Base-by-base conservation (phyloP, 2,113 vertebrate species). In the Grus americana region DNA sequence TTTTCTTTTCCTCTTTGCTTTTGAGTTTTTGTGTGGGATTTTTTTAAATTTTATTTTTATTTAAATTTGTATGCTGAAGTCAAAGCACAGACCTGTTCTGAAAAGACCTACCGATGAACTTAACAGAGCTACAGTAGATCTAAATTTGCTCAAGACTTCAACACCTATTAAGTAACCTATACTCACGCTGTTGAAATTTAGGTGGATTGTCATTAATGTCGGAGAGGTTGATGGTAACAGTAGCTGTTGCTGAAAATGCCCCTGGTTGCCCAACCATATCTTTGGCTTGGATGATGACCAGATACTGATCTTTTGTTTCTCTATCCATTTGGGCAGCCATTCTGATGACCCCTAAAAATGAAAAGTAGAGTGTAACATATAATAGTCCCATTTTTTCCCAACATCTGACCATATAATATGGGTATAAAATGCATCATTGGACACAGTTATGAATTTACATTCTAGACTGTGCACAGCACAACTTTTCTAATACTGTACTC, bases 181-280 rank as follows among this genome's bases (percentile, higher is more conserved):
- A 98, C 99, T 99, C 97, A 99, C 99, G 98, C 75, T 99, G 98
- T 93, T 98, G 98, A 98, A 99, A 99, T 82, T 98, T 98, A 36
- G 99, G 99, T 42, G 98, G 99, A 30, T 99, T 99, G 97, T 99
- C 99, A 93, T 99, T 99, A 92, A 99, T 90, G 54, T 99, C 99
- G 1, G 98, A 99, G 73, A 99, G 98, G 76, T 96, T 99, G 95
- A 99, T 98, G 59, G 98, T 99, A 75, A 99, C 98, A 4, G 99
- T 99, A 40, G 99, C 98, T 94, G 99, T 99, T 83, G 98, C 97
- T 50, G 99, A 99, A 89, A 98, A 94, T 23, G 98, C 98, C 44
- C 99, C 99, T 11, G 97, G 96, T 68, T 98, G 98, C 14, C 99
- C 99, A 71, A 99, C 97, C 99, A 99, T 99, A 49, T 99, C 99